These are phyloP conservation scores for Taurulus bubalis DNA, from an alignment of 2,113 vertebrate genomes.

Conservation along the genomic window DNA sequence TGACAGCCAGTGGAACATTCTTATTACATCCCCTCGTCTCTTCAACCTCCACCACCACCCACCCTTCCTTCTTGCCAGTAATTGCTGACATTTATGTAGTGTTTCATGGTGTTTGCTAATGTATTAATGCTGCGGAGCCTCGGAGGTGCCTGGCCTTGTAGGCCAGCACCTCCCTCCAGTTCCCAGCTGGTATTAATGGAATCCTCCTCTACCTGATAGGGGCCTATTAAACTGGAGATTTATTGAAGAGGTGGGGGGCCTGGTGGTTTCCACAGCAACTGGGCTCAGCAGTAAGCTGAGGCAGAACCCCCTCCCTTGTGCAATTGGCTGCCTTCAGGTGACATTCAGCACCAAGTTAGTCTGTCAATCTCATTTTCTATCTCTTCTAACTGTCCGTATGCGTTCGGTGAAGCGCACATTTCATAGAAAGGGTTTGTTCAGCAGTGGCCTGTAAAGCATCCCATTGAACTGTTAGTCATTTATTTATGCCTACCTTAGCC, in stretches of 20 bases:
- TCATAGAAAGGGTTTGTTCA: not conserved
- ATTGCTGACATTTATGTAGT: conserved; percentile 99
- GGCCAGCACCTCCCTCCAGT: conserved; percentile 87
- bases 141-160: conserved; percentile 59
- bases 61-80: conserved; percentile 88
- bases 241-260: conserved; percentile 79
- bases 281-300: conserved; percentile 93
- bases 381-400: conserved; percentile 9
- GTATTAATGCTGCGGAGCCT: conserved; percentile 96
- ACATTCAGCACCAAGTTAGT: conserved; percentile 91
- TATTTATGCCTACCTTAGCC: conserved; percentile 18
- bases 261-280: conserved; percentile 96
- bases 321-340: conserved; percentile 95
- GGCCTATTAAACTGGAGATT: conserved; percentile 85
- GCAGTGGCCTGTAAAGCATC: conserved; percentile 1
- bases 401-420: not conserved
- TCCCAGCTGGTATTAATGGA: conserved; percentile 88
- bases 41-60: conserved; percentile 26
- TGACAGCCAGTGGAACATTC: conserved; percentile 95
- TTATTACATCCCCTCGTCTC: conserved; percentile 90
- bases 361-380: conserved; percentile 85
- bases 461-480: not conserved
- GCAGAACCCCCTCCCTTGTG: conserved; percentile 88
- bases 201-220: conserved; percentile 90
- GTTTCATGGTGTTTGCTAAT: conserved; percentile 99